phyloP scores from a whole-genome alignment of 2,113 vertebrate genomes.

The Phrynosoma platyrhinos region DNA sequence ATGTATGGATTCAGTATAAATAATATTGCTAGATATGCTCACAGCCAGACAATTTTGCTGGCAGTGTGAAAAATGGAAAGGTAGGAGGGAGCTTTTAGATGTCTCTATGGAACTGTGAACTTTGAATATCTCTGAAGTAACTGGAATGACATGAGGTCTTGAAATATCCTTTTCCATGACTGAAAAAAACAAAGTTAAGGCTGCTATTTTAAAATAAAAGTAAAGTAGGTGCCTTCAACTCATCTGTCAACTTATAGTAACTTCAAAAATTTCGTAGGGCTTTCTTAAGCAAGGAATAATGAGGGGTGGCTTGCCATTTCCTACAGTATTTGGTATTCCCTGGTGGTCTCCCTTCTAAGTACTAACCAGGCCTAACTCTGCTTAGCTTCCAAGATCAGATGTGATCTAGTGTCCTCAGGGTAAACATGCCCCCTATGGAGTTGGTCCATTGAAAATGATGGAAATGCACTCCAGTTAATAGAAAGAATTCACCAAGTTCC shows the following conservation, averaged over 20 bases:
- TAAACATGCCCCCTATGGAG: too few relatives aligned
- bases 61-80: background rate
- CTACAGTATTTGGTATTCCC: too few relatives aligned
- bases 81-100: background rate
- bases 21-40: background rate
- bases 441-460: background rate
- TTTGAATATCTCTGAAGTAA: background rate
- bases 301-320: too few relatives aligned
- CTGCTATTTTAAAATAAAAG: background rate
- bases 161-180: background rate
- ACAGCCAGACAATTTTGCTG: background rate
- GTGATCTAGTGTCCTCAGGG: too few relatives aligned
- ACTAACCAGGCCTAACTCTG: too few relatives aligned
- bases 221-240: background rate
- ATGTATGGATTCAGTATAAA: background rate
- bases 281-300: too few relatives aligned
- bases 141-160: background rate
- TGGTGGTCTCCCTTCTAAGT: too few relatives aligned
- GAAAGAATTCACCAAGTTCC: background rate
- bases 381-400: too few relatives aligned
- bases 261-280: too few relatives aligned
- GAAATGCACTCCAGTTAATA: background rate
- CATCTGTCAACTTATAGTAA: too few relatives aligned
- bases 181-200: background rate
- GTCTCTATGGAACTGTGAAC: background rate